Percentiles rank a stretch among this genome's conserved stretches.
These are phyloP conservation scores for Papilio xuthus DNA, from an alignment of 1,140 invertebrate genomes.

Conservation along the genomic window DNA sequence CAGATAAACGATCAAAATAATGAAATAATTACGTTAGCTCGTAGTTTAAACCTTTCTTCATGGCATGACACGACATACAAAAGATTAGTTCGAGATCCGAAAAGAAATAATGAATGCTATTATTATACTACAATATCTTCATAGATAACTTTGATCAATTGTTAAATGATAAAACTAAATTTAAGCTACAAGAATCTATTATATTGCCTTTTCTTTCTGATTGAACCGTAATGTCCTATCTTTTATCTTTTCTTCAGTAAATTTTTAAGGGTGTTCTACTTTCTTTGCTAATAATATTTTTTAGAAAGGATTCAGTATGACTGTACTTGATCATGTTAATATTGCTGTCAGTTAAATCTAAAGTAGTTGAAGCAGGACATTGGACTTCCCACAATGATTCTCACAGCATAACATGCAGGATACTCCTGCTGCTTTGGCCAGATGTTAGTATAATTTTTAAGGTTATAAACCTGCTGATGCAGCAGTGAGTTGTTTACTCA, in stretches of 20 bases:
- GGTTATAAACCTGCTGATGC: too few species aligned
- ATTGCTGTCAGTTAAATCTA: too few species aligned
- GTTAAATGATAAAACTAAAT: background rate
- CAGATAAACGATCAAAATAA: background rate
- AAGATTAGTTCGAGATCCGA: background rate
- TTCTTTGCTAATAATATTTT: background rate
- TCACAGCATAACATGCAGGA: too few species aligned
- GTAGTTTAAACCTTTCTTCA: background rate
- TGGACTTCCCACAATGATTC: too few species aligned
- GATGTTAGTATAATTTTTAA: too few species aligned
- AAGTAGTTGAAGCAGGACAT: too few species aligned
- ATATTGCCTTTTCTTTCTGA: background rate
- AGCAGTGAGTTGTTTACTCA: too few species aligned
- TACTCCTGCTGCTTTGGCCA: too few species aligned
- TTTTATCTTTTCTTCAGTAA: background rate
- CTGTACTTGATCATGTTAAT: too few species aligned
- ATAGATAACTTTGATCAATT: too few species aligned
- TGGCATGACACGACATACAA: constrained; percentile 1
- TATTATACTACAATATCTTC: background rate
- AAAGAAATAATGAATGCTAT: background rate
- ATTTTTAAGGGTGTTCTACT: background rate
- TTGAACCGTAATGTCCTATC: background rate
- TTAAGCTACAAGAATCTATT: background rate
- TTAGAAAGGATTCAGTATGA: background rate
- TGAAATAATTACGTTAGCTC: background rate